Percentiles rank a stretch among this genome's conserved stretches.
Conservation (phyloP, 2,797 vertebrate genomes). For the Gephyroberyx darwinii region DNA sequence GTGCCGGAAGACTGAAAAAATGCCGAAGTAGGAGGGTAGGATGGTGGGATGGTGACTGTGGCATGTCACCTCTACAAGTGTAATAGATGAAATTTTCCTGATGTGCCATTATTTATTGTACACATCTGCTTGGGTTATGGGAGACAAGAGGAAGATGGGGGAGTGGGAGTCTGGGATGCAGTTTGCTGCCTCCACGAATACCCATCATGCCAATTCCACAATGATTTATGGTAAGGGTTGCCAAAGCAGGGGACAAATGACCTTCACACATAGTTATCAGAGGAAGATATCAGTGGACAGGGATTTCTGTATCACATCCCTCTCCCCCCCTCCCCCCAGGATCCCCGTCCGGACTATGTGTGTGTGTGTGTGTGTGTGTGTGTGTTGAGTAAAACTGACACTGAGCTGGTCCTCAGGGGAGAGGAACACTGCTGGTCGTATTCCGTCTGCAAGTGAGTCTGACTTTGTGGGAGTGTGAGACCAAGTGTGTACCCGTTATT, state of each 20-base stretch:
- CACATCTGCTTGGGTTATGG: slow-evolving; percentile 67
- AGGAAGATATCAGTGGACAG: slow-evolving; percentile 78
- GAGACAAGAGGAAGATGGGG: slow-evolving; percentile 56
- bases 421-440: slow-evolving; percentile 45
- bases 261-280: slow-evolving; percentile 82
- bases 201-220: slow-evolving; percentile 79
- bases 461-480: slow-evolving; percentile 27
- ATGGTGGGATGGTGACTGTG: slow-evolving; percentile 26
- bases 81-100: slow-evolving; percentile 76
- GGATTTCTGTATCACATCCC: slow-evolving; percentile 72
- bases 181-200: slow-evolving; percentile 72
- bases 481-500: slow-evolving; percentile 30
- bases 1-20: slow-evolving; percentile 39
- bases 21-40: slow-evolving; percentile 13
- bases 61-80: slow-evolving; percentile 43
- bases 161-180: slow-evolving; percentile 60
- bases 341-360: slow-evolving; percentile 38
- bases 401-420: slow-evolving; percentile 57
- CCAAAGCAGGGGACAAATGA: slow-evolving; percentile 76
- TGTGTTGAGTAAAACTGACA: slow-evolving; percentile 62
- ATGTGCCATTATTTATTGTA: slow-evolving; percentile 79
- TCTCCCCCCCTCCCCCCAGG: slow-evolving; percentile 46
- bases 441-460: slow-evolving; percentile 29
- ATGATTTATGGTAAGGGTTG: slow-evolving; percentile 79
- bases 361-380: slow-evolving; percentile 36